Base-by-base conservation (phyloP, 2,888 invertebrate species). In the Cephalotes varians region DNA sequence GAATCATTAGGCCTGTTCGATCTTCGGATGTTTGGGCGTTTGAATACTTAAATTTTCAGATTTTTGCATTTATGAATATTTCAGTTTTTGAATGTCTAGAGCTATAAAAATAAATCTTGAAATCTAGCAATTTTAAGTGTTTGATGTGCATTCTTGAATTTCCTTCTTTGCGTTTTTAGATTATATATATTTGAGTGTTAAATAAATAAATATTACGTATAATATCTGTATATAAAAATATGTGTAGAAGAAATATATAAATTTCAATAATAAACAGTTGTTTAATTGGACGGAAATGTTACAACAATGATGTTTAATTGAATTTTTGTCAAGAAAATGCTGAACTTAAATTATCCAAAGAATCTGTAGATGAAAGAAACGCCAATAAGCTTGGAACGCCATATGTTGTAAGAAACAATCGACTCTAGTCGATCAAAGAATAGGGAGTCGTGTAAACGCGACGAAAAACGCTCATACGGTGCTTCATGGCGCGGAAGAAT, bases 401-500 rank as follows among this genome's bases (percentile, higher is more conserved):
- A 28, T 49, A 67, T 37, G 51, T 67, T 65, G 25, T 54, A 67
- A 47, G 56, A 77, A 77, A 71, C 71, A 44, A 79, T 79, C 31
- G 44, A 71, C 31, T 69, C 18, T n/a, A 73, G 62, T 62, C 74
- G 74, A 71, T 79, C 47, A 56, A 34, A 58, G 56, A 47, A 79
- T 44, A 25, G 71, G 56, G 34, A 71, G 25, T 56, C 71, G 56
- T 71, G 77, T 71, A 79, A 79, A 71, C 77, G 77, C 56, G 71
- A 79, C 56, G 56, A 87, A 88, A 87, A 85, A 74, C 79, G 86
- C 83, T 86, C 85, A 85, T 82, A 84, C 88, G 87, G 87, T 90
- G 89, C 85, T 91, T 90, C 89, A 92, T 91, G 91, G 88, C 74
- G 88, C 85, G 90, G 90, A 90, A 90, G 88, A 91, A 91, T 90